Percentiles rank a stretch among this genome's conserved stretches.
phyloP scores from a whole-genome alignment of 2,797 vertebrate genomes.

The Sparidentex hasta region DNA sequence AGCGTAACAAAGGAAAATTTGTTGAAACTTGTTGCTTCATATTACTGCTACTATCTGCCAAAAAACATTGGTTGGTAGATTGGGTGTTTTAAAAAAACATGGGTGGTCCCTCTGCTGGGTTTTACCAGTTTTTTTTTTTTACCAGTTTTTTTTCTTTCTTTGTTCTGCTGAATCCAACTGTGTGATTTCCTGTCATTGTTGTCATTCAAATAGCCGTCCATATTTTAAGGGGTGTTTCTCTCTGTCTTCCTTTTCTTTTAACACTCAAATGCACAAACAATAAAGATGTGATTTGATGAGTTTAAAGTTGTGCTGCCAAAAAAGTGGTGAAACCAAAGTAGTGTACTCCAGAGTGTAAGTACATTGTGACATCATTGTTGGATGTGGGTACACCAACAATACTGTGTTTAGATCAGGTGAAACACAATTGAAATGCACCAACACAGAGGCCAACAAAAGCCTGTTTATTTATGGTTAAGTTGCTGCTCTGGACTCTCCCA shows the following conservation, averaged over 20 bases:
- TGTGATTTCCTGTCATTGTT: not conserved
- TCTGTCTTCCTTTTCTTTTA: not conserved
- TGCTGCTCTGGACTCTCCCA: not conserved
- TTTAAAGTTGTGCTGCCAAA: not conserved
- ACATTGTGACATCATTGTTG: not conserved
- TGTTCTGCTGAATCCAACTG: constrained; percentile 12
- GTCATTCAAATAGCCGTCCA: not conserved
- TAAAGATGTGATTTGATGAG: not conserved
- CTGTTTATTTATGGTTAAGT: not conserved
- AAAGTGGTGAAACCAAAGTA: not conserved
- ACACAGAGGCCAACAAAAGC: not conserved
- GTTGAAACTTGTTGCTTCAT: not conserved
- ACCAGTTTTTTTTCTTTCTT: too few species aligned
- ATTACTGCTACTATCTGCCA: not conserved
- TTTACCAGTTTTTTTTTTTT: not conserved
- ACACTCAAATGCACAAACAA: not conserved
- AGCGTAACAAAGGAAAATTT: not conserved
- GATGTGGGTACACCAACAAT: not conserved
- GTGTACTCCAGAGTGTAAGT: not conserved
- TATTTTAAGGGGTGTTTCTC: not conserved
- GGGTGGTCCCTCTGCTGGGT: not conserved
- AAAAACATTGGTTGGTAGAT: not conserved
- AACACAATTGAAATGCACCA: not conserved
- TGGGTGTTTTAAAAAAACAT: not conserved
- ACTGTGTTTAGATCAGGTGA: not conserved